Evolutionary conservation across 2,797 vertebrate genomes (phyloP).

Genomic region (Falco cherrug): DNA sequence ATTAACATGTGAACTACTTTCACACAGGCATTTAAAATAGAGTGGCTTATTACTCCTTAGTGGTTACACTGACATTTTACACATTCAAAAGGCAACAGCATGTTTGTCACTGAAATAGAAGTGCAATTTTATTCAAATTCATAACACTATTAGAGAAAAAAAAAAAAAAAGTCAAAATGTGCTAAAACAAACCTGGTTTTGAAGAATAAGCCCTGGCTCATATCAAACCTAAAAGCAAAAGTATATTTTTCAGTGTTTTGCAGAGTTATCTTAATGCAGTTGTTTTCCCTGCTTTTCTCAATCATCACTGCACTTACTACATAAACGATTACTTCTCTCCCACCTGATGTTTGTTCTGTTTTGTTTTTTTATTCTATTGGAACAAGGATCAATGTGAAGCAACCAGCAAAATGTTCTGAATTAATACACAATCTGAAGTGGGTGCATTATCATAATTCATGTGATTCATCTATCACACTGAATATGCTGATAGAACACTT

Average conservation of each 20-base stretch:
- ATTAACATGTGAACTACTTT: conserved; percentile 31
- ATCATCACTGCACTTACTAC: not conserved
- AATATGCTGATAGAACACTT: not conserved
- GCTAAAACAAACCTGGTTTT: not conserved
- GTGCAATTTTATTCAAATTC: conserved; percentile 15
- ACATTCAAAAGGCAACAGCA: conserved; percentile 15
- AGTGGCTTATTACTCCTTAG: conserved; percentile 47
- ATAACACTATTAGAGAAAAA: not conserved
- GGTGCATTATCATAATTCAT: not conserved
- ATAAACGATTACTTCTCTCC: not conserved
- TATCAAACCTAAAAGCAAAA: not conserved
- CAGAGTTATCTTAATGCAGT: not conserved
- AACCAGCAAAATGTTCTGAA: not conserved
- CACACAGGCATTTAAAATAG: conserved; percentile 38
- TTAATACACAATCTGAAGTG: not conserved
- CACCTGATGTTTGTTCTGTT: not conserved
- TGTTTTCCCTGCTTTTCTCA: not conserved
- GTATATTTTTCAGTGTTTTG: not conserved
- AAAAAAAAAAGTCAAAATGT: not conserved
- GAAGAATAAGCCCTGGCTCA: not conserved
- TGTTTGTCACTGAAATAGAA: conserved; percentile 19
- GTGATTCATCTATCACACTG: not conserved
- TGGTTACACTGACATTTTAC: not conserved
- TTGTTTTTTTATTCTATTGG: not conserved
- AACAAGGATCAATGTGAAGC: not conserved